Conservation (phyloP, 2,113 vertebrate genomes). For the Argyrosomus japonicus region DNA sequence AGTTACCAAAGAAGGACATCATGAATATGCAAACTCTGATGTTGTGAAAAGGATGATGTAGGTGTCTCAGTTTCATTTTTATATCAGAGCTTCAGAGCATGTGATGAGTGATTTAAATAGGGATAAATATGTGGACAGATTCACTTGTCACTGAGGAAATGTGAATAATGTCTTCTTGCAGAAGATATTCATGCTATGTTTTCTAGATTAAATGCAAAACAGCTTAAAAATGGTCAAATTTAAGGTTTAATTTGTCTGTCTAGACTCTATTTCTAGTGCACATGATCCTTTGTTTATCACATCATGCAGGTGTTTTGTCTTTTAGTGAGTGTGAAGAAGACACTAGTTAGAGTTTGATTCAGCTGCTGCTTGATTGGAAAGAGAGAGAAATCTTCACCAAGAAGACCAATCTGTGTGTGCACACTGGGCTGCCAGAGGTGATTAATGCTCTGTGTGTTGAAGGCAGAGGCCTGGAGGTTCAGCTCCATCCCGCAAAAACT, state of each 20-base stretch:
- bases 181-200: neutral
- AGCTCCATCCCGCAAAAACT: neutral
- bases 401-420: constrained; percentile 35
- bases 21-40: too few relatives aligned
- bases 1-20: neutral
- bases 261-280: neutral
- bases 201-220: neutral
- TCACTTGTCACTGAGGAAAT: neutral
- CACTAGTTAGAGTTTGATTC: neutral
- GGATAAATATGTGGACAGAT: neutral
- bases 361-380: constrained; percentile 12
- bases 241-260: neutral
- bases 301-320: neutral
- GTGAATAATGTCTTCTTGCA: neutral
- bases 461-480: constrained; percentile 29
- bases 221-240: neutral
- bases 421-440: constrained; percentile 43
- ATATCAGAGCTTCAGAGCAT: neutral
- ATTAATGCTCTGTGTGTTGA: constrained; percentile 46
- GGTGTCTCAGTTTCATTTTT: neutral
- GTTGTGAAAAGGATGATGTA: neutral
- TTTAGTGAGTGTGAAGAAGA: constrained; percentile 2
- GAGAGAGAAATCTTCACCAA: constrained; percentile 5
- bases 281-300: neutral
- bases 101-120: neutral